These are phyloP conservation scores for Hylia prasina DNA, from an alignment of 2,113 vertebrate species.

Conservation along the genomic window DNA sequence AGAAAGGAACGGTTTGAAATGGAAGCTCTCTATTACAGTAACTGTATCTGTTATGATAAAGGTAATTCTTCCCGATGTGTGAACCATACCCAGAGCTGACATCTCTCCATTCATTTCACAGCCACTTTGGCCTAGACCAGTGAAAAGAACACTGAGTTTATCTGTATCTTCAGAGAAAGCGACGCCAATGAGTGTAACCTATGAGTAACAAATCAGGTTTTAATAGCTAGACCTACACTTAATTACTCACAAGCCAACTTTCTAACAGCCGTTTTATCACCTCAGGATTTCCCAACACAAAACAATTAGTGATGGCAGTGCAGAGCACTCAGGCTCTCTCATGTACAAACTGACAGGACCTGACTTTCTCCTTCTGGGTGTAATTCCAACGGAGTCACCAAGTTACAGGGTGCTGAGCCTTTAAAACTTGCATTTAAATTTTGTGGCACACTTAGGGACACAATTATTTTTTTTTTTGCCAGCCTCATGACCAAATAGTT, in stretches of 20 bases:
- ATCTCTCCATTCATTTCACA: neutral
- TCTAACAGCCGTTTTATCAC: constrained; percentile 42
- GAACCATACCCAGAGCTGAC: neutral
- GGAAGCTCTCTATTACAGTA: neutral
- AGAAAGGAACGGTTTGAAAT: neutral
- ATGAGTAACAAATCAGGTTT: neutral
- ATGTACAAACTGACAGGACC: neutral
- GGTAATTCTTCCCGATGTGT: neutral
- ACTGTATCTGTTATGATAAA: neutral
- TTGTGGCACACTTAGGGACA: neutral
- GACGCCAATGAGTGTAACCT: neutral
- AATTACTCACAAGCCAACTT: constrained; percentile 36
- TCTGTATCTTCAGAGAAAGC: neutral
- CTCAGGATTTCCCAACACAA: constrained; percentile 27
- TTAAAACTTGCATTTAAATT: neutral
- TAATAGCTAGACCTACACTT: neutral
- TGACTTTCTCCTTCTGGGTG: constrained; percentile 30
- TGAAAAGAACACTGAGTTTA: neutral
- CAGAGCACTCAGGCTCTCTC: neutral
- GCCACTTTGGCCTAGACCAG: neutral
- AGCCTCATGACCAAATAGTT: neutral
- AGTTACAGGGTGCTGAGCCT: neutral
- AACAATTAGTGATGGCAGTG: constrained; percentile 9
- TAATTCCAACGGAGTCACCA: neutral
- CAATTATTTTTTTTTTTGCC: neutral